Evolutionary conservation across 2,888 invertebrate genomes (phyloP).

Genomic region (Philereme vetulata): DNA sequence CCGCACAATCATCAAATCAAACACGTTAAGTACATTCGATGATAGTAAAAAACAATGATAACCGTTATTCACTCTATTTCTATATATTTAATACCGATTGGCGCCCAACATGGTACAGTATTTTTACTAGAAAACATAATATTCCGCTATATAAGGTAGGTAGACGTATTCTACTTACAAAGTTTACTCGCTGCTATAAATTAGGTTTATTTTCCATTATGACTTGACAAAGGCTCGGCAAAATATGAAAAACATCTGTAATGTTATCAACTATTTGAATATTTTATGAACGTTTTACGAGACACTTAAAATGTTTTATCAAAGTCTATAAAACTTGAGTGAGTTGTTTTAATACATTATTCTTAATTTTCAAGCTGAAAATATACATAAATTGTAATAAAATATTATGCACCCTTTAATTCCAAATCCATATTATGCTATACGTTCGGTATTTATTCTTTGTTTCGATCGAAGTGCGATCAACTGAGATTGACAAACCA

Average conservation of each 20-base stretch:
- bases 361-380: conserved; percentile 10
- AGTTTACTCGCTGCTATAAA: neutral
- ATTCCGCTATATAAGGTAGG: too few species aligned
- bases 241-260: conserved; percentile 15
- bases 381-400: neutral
- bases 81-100: too few species aligned
- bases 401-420: neutral
- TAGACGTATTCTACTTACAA: neutral
- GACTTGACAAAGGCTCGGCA: conserved; percentile 13
- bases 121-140: too few species aligned
- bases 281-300: conserved; percentile 28
- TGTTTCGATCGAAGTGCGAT: too few species aligned
- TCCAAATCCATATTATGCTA: neutral
- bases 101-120: too few species aligned
- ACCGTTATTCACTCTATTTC: too few species aligned
- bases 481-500: too few species aligned
- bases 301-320: conserved; percentile 13
- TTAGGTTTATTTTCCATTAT: conserved; percentile 16
- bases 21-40: too few species aligned
- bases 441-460: too few species aligned
- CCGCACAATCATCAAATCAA: too few species aligned
- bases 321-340: conserved; percentile 11
- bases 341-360: conserved; percentile 8
- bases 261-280: conserved; percentile 21
- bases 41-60: too few species aligned